Conservation (phyloP, 2,797 vertebrate genomes). For the Galagoides demidoff region DNA sequence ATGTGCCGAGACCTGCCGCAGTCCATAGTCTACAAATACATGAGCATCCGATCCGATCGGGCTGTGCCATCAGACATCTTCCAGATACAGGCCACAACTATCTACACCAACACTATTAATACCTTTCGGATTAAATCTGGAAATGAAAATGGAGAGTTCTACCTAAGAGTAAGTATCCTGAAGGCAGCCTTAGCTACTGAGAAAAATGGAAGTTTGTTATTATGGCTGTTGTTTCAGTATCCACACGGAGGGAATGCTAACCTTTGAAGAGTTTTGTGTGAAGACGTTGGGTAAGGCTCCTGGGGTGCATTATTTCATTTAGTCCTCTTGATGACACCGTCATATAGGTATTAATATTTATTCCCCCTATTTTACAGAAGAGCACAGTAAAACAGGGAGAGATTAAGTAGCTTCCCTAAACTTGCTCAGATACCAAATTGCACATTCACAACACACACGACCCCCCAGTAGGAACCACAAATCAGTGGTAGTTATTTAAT, state of each 20-base stretch:
- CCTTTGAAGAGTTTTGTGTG: neutral
- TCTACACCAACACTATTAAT: slow-evolving; percentile 96
- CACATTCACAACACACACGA: neutral
- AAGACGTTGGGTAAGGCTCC: neutral
- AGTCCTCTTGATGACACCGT: neutral
- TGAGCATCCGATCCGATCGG: slow-evolving; percentile 97
- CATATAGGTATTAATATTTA: neutral
- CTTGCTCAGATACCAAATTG: neutral
- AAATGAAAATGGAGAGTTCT: slow-evolving; percentile 96
- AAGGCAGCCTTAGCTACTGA: neutral
- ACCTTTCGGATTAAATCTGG: slow-evolving; percentile 97
- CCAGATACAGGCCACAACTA: slow-evolving; percentile 97
- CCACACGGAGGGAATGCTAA: neutral
- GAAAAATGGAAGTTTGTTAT: neutral
- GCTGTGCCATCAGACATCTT: slow-evolving; percentile 95
- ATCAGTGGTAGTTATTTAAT: neutral
- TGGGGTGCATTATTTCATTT: neutral
- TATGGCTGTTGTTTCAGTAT: neutral
- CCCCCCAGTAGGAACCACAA: neutral
- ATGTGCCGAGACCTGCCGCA: slow-evolving; percentile 92
- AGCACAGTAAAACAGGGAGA: neutral
- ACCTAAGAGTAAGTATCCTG: slow-evolving; percentile 88
- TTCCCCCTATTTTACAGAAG: neutral
- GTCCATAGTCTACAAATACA: slow-evolving; percentile 97
- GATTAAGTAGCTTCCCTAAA: slow-evolving; percentile 49